Evolutionary conservation across 2,113 vertebrate genomes (phyloP).

Genomic region (Pachyramphus minor): DNA sequence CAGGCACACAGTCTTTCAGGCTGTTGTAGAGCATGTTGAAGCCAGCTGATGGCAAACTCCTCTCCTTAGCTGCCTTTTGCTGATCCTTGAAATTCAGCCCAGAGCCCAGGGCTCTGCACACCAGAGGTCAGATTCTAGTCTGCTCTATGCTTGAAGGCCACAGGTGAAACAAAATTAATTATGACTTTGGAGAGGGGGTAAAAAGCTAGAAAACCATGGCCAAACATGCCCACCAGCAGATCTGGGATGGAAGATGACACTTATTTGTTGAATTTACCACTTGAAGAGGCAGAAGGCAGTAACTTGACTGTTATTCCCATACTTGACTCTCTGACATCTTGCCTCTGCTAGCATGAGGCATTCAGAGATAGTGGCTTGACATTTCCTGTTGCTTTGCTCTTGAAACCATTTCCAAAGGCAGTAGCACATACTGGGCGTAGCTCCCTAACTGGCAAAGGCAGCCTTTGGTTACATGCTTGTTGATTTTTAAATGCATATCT

Average conservation of each 20-base stretch:
- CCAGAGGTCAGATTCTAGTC: background rate
- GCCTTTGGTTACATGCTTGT: background rate
- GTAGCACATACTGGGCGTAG: background rate
- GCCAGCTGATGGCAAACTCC: background rate
- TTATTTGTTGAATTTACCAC: background rate
- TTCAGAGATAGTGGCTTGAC: background rate
- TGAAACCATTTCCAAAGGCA: background rate
- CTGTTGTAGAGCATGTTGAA: background rate
- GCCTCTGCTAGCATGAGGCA: background rate
- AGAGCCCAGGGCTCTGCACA: background rate
- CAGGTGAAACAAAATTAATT: background rate
- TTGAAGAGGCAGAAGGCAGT: background rate
- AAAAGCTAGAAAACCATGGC: background rate
- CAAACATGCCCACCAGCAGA: background rate
- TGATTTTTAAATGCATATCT: background rate
- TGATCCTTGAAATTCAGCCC: background rate
- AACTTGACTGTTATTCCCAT: background rate
- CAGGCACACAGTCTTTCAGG: background rate
- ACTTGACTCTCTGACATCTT: background rate
- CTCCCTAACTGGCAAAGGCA: background rate
- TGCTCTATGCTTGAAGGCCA: background rate
- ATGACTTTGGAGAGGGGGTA: background rate
- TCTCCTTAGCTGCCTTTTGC: background rate
- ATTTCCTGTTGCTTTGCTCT: constrained; percentile 24
- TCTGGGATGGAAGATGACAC: background rate